Evolutionary conservation across 2,113 vertebrate species (phyloP), one percentile per base, ranked within the genome.

Genomic region (Promerops cafer): DNA sequence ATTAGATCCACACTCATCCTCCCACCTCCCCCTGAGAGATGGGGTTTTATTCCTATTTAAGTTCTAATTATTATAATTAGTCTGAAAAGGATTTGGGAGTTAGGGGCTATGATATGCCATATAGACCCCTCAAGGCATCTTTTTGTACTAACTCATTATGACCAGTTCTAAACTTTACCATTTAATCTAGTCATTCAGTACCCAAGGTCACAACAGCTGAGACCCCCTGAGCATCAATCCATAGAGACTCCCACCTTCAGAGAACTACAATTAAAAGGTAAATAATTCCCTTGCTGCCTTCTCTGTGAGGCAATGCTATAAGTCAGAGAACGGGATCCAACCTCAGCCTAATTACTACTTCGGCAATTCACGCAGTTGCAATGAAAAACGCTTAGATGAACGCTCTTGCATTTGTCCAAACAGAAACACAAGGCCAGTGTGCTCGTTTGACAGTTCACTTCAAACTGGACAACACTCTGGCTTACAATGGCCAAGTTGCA

Each of bases 181-280:
- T 89, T 90, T 87, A 91, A 94, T 72, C 78, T 79, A 95, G 93
- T 87, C 53, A 60, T 94, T 93, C 91, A 72, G 90, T 86, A 82
- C 83, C 96, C 94, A 92, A 80, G 94, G 83, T 93, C 87, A 96
- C 87, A 92, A 83, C 72, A 87, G 84, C 78, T 63, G 72, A 93
- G 87, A 82, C 78, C 92, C 96, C 91, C 92, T 75, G 96, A 96
- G 94, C 94, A 94, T 92, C 86, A 94, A 95, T 94, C 93, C 95
- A 31, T 0, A 80, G 94, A 96, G 94, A 94, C 83, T 87, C 84
- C 74, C 87, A 95, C 95, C 96, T 97, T 96, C 95, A 85, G 96
- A 97, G 96, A 96, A 96, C 96, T 96, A 96, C 96, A 97, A 97
- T 97, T 97, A 96, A 97, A 97, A 97, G 96, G 96, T 97, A 97